A percentile compares a stretch with the other conserved stretches of the same genome.
These are phyloP conservation scores for Coenobita brevimanus DNA, from an alignment of 1,140 invertebrate genomes.

Conservation along the genomic window DNA sequence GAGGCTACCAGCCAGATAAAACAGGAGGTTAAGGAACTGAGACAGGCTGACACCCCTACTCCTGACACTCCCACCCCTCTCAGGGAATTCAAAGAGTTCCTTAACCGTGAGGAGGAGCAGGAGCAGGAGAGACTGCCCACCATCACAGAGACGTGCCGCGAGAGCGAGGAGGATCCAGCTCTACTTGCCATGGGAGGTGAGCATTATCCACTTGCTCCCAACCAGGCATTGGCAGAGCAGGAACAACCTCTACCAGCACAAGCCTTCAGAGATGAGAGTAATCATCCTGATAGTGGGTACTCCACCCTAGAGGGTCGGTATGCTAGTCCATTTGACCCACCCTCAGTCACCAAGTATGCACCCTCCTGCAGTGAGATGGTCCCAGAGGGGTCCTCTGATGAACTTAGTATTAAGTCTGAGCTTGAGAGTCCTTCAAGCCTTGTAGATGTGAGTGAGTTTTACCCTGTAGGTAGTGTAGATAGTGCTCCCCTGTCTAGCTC, in stretches of 20 bases:
- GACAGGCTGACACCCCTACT: conserved; percentile 66
- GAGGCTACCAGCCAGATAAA: conserved; percentile 76
- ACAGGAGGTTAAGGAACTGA: conserved; percentile 75
- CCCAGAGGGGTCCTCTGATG: conserved; percentile 49
- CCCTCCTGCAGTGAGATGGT: conserved; percentile 44
- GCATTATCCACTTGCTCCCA: background rate
- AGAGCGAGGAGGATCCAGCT: conserved; percentile 60
- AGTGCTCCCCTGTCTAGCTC: conserved; percentile 13
- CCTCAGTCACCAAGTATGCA: conserved; percentile 45
- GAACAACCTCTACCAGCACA: conserved; percentile 28
- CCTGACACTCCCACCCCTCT: conserved; percentile 68
- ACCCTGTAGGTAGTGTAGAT: conserved; percentile 53
- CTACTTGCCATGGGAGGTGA: conserved; percentile 50
- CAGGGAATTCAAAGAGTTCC: conserved; percentile 67
- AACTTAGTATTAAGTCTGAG: conserved; percentile 49
- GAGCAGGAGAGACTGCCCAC: conserved; percentile 62
- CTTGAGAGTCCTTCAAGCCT: conserved; percentile 53
- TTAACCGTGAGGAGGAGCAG: conserved; percentile 65
- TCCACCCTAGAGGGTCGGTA: conserved; percentile 51
- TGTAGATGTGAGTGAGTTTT: conserved; percentile 48
- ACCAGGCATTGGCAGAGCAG: conserved; percentile 9
- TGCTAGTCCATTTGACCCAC: conserved; percentile 43
- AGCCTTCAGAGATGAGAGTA: conserved; percentile 32
- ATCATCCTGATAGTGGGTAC: conserved; percentile 46
- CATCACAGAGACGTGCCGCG: conserved; percentile 64